phyloP scores from a whole-genome alignment of 2,888 invertebrate species.

The Baccha elongata region DNA sequence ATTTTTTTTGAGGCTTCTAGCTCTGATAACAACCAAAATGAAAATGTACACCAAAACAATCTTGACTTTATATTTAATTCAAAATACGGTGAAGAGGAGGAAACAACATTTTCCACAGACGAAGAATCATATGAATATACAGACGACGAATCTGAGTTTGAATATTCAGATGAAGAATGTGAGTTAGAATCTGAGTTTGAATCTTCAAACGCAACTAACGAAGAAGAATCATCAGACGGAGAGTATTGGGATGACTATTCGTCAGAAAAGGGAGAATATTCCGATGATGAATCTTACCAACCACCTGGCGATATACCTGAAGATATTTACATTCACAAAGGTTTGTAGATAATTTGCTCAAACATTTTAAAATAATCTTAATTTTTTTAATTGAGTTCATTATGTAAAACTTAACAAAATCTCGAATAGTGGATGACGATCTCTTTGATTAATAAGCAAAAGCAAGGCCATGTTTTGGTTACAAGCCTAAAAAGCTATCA shows the following conservation, averaged over 20 bases:
- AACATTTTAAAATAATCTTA: not conserved
- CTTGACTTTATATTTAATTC: not conserved
- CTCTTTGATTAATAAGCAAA: too few relatives aligned
- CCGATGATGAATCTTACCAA: conserved; percentile 43
- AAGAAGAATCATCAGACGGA: not conserved
- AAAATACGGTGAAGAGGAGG: not conserved
- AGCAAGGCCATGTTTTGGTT: too few relatives aligned
- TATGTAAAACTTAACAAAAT: not conserved
- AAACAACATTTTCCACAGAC: not conserved
- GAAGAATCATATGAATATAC: not conserved
- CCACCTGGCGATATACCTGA: conserved; percentile 75
- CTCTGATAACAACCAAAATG: not conserved
- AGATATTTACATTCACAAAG: conserved; percentile 76
- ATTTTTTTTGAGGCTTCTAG: not conserved
- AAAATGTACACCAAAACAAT: not conserved
- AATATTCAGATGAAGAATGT: not conserved
- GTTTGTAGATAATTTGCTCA: conserved; percentile 38
- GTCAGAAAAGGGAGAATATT: not conserved
- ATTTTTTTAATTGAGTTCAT: not conserved
- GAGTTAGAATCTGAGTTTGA: not conserved
- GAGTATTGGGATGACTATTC: conserved; percentile 1
- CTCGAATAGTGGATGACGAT: too few relatives aligned
- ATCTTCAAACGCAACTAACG: not conserved
- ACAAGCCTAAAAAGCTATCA: too few relatives aligned
- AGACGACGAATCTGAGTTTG: not conserved